Conservation (phyloP, 2,797 vertebrate species). For the Agapornis canus region DNA sequence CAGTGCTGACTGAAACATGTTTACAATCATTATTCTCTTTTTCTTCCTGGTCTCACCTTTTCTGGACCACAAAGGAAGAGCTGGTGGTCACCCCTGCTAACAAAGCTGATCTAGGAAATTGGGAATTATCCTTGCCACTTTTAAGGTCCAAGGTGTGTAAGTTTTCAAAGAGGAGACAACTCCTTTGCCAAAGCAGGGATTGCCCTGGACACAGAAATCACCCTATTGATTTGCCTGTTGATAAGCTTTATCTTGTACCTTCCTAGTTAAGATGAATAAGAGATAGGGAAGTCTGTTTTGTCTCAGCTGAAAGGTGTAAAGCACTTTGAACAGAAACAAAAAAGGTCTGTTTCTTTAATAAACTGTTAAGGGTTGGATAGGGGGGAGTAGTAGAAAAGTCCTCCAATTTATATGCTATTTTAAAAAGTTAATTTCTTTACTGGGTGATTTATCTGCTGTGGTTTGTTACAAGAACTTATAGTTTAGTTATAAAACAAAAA, state of each 20-base stretch:
- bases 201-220: background rate
- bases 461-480: background rate
- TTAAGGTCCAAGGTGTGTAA: background rate
- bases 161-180: background rate
- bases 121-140: background rate
- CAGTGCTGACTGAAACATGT: background rate
- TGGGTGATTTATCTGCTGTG: background rate
- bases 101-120: background rate
- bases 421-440: background rate
- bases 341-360: background rate
- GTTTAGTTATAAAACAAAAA: background rate
- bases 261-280: background rate
- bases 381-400: background rate
- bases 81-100: background rate
- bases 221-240: background rate
- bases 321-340: background rate
- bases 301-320: background rate
- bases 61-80: background rate
- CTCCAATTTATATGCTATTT: background rate
- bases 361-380: background rate
- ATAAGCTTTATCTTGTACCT: background rate
- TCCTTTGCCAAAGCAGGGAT: background rate
- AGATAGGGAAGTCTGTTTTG: background rate
- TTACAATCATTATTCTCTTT: background rate
- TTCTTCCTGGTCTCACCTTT: background rate